Conservation (phyloP, 1,140 invertebrate species). For the Danaus melanippus region DNA sequence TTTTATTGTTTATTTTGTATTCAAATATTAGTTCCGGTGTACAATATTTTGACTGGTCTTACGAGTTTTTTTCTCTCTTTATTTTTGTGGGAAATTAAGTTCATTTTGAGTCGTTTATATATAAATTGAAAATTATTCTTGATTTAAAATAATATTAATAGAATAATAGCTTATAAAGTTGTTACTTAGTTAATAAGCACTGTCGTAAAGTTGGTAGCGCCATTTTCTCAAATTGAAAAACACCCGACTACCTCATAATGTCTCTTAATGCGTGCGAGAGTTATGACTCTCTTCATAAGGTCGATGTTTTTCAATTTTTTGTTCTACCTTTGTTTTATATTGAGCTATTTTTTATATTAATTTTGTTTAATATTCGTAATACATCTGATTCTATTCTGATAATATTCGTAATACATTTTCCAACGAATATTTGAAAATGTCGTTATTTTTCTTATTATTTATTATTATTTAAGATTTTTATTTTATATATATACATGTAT, state of each 20-base stretch:
- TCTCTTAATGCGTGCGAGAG: constrained; percentile 34
- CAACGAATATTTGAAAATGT: too few relatives aligned
- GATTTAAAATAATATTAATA: too few relatives aligned
- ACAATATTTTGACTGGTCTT: constrained; percentile 22
- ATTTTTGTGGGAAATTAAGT: background rate
- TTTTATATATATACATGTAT: too few relatives aligned
- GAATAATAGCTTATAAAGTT: background rate
- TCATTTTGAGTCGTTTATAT: too few relatives aligned
- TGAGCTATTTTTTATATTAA: too few relatives aligned
- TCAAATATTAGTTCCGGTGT: constrained; percentile 56
- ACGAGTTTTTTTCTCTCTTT: constrained; percentile 13
- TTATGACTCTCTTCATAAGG: constrained; percentile 17
- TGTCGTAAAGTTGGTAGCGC: constrained; percentile 41
- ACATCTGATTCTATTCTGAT: too few relatives aligned
- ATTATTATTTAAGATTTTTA: too few relatives aligned
- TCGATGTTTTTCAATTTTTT: constrained; percentile 7
- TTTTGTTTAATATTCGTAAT: too few relatives aligned
- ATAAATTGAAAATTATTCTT: too few relatives aligned
- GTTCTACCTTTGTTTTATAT: too few relatives aligned
- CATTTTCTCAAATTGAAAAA: constrained; percentile 65
- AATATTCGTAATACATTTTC: too few relatives aligned
- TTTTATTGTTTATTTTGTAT: constrained; percentile 48
- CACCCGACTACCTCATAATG: constrained; percentile 51
- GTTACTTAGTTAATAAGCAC: constrained; percentile 11
- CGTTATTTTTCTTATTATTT: too few relatives aligned